A percentile compares a stretch with the other conserved stretches of the same genome.
These are phyloP conservation scores for Elephas maximus DNA, from an alignment of 2,113 vertebrate genomes.

Conservation along the genomic window DNA sequence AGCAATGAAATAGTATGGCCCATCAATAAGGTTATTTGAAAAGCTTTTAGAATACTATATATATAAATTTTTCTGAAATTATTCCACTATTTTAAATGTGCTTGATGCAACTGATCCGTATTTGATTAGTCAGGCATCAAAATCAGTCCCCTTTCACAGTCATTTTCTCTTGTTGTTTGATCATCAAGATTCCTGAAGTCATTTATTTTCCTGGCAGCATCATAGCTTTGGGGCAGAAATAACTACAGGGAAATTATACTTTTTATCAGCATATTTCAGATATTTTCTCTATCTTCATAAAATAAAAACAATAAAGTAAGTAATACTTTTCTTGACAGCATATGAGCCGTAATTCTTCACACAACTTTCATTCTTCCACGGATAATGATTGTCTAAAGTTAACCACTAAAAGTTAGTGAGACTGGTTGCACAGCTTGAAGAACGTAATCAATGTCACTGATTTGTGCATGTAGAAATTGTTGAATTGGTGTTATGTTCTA, in stretches of 20 bases:
- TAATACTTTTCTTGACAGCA: conserved; percentile 3
- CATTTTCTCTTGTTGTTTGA: conserved; percentile 62
- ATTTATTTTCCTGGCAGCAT: conserved; percentile 66
- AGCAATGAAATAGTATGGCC: neutral
- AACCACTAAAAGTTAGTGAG: conserved; percentile 38
- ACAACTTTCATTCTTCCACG: neutral
- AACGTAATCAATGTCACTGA: neutral
- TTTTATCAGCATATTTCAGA: conserved; percentile 59
- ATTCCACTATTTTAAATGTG: conserved; percentile 35
- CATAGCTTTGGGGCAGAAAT: neutral
- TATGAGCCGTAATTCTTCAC: conserved; percentile 37
- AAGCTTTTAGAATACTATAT: conserved; percentile 30
- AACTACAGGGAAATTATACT: conserved; percentile 28
- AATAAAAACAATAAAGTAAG: conserved; percentile 36
- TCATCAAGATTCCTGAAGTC: conserved; percentile 38
- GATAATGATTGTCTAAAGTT: conserved; percentile 31
- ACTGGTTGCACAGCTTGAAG: neutral
- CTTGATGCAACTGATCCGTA: neutral
- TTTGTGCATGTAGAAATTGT: neutral
- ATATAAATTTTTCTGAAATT: conserved; percentile 43
- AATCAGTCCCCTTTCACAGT: neutral
- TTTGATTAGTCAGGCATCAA: conserved; percentile 33
- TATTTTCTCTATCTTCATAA: conserved; percentile 36
- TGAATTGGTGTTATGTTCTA: neutral
- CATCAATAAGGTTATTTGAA: conserved; percentile 43